Conservation (phyloP, 2,113 vertebrate genomes). For the Leiothrix lutea region DNA sequence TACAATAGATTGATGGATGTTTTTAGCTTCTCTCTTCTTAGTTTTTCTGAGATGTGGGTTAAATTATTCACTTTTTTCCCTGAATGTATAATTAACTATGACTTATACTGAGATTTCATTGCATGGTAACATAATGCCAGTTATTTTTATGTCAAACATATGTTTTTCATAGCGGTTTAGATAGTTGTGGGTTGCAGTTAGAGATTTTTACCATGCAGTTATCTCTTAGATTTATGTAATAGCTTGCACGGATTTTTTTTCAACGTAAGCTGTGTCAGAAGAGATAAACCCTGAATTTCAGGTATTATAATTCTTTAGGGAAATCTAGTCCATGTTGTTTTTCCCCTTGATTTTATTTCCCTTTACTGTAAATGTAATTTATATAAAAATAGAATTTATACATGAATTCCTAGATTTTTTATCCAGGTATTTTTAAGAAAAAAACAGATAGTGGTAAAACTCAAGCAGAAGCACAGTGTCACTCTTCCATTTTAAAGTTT, state of each 20-base stretch:
- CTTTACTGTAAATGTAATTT: neutral
- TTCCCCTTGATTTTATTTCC: neutral
- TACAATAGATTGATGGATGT: neutral
- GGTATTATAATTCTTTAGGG: neutral
- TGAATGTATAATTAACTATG: constrained; percentile 52
- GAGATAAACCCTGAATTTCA: neutral
- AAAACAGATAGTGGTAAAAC: neutral
- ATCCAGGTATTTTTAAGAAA: neutral
- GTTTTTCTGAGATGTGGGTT: constrained; percentile 33
- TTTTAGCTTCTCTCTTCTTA: neutral
- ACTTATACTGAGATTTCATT: constrained; percentile 53
- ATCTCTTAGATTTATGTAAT: constrained; percentile 64
- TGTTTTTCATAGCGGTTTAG: constrained; percentile 52
- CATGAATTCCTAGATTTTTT: neutral
- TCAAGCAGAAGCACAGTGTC: neutral
- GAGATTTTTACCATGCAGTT: constrained; percentile 51
- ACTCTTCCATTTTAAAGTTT: neutral
- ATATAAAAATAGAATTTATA: neutral
- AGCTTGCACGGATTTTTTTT: neutral
- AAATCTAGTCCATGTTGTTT: neutral
- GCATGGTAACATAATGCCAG: constrained; percentile 38
- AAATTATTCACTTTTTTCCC: constrained; percentile 12
- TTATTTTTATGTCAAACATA: constrained; percentile 58
- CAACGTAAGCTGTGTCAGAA: neutral
- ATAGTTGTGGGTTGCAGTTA: constrained; percentile 62